Percentiles rank a stretch among this genome's conserved stretches.
Evolutionary conservation across 2,888 invertebrate genomes (phyloP).

Genomic region (Acleris sparsana): DNA sequence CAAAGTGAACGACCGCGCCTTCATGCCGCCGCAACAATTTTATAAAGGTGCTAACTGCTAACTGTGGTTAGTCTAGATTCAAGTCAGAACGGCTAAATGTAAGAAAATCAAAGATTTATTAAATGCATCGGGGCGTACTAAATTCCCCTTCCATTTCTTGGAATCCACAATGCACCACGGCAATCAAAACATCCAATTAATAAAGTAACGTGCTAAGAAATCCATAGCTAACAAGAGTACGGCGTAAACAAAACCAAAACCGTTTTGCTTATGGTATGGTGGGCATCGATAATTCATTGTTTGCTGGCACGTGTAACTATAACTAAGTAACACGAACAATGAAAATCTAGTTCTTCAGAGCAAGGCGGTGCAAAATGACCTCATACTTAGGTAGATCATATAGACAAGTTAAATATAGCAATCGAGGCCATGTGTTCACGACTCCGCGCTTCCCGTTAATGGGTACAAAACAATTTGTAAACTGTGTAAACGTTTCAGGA

Average conservation of each 20-base stretch:
- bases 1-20: conserved; percentile 51
- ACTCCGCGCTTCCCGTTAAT: conserved; percentile 38
- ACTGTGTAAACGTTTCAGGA: not conserved
- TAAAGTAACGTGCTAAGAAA: conserved; percentile 24
- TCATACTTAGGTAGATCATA: conserved; percentile 45
- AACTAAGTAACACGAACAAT: conserved; percentile 2
- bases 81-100: conserved; percentile 1
- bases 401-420: conserved; percentile 53
- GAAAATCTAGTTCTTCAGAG: conserved; percentile 20
- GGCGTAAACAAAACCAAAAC: conserved; percentile 19
- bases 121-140: too few relatives aligned
- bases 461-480: conserved; percentile 34
- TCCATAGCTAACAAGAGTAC: conserved; percentile 23
- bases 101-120: not conserved
- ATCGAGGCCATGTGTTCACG: conserved; percentile 49
- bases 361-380: conserved; percentile 45
- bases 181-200: not conserved
- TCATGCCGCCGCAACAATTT: conserved; percentile 42
- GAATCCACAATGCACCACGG: not conserved
- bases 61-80: conserved; percentile 22
- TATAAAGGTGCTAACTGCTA: conserved; percentile 34
- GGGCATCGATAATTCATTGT: conserved; percentile 19
- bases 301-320: conserved; percentile 7
- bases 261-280: conserved; percentile 26
- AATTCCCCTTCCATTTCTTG: not conserved